Conservation (phyloP, 2,797 vertebrate genomes). For the Apogon hyalosoma region DNA sequence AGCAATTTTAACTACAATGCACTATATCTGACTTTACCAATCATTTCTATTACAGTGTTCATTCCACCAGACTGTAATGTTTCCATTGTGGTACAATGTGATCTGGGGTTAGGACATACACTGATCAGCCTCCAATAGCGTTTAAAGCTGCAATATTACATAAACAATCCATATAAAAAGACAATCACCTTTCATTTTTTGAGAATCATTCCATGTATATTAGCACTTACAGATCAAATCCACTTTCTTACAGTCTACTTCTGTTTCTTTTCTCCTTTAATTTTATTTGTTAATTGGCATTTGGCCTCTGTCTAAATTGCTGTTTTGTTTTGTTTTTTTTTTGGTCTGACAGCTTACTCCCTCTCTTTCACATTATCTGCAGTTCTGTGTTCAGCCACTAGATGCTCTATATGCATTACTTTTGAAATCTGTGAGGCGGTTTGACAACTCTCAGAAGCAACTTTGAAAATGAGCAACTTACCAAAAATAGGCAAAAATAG, state of each 20-base stretch:
- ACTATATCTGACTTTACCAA: constrained; percentile 62
- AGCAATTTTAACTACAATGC: constrained; percentile 70
- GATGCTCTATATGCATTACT: constrained; percentile 37
- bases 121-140: constrained; percentile 67
- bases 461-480: constrained; percentile 27
- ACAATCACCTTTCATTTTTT: constrained; percentile 73
- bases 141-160: constrained; percentile 80
- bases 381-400: constrained; percentile 50
- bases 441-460: constrained; percentile 12
- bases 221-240: constrained; percentile 53
- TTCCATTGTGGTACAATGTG: constrained; percentile 32
- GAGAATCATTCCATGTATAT: constrained; percentile 53
- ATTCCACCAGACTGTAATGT: constrained; percentile 42
- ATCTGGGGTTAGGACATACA: constrained; percentile 62
- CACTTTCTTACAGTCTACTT: constrained; percentile 11
- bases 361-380: constrained; percentile 5
- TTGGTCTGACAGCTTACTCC: neutral
- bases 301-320: constrained; percentile 70
- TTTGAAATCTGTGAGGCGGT: constrained; percentile 16
- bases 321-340: constrained; percentile 19
- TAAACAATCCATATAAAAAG: constrained; percentile 73
- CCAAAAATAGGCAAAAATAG: constrained; percentile 11
- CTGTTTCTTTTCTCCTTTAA: constrained; percentile 32
- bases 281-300: constrained; percentile 48
- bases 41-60: constrained; percentile 37